Evolutionary conservation across 2,113 vertebrate genomes (phyloP).

Genomic region (Oreocharis arfaki): DNA sequence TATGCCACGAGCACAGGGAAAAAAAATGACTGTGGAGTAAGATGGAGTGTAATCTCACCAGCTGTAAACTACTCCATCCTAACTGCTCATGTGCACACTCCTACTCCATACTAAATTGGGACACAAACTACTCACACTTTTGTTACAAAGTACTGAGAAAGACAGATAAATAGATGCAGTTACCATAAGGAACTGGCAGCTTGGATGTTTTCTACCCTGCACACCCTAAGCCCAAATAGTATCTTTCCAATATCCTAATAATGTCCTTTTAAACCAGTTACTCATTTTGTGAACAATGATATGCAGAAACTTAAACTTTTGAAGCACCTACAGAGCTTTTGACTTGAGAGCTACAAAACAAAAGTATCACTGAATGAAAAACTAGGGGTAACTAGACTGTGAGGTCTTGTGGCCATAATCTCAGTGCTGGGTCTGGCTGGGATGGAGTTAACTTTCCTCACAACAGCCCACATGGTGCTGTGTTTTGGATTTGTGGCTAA

Average conservation of each 20-base stretch:
- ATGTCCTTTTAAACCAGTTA: not conserved
- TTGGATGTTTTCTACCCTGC: not conserved
- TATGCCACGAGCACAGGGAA: not conserved
- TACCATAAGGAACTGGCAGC: not conserved
- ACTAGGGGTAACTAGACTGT: not conserved
- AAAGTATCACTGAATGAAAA: not conserved
- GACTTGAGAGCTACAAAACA: not conserved
- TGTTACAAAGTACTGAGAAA: not conserved
- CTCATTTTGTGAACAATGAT: not conserved
- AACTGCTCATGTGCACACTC: not conserved
- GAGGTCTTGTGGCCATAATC: not conserved
- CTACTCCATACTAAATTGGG: not conserved
- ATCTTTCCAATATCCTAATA: not conserved
- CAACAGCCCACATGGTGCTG: not conserved
- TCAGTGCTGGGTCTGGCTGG: not conserved
- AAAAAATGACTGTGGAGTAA: not conserved
- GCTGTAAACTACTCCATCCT: constrained; percentile 15
- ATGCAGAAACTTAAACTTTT: not conserved
- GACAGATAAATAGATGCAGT: not conserved
- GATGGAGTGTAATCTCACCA: not conserved
- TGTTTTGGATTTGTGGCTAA: not conserved
- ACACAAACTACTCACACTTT: not conserved
- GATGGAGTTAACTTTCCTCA: not conserved
- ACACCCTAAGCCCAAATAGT: not conserved
- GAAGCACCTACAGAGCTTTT: not conserved